Percentiles rank a stretch among this genome's conserved stretches.
Evolutionary conservation across 2,113 vertebrate species (phyloP).

Genomic region (Rana temporaria): DNA sequence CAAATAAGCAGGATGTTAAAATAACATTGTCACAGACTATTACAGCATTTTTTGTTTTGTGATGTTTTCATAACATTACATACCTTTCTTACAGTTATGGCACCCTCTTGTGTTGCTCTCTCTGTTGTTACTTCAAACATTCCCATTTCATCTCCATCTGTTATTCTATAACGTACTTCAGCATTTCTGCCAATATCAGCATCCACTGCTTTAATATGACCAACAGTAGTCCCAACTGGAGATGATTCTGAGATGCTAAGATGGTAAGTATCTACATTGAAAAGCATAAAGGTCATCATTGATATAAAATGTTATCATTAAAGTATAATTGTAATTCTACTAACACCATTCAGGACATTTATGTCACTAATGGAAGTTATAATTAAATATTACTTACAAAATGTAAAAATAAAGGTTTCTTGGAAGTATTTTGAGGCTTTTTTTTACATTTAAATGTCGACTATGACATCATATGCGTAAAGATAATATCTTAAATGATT

Average conservation of each 20-base stretch:
- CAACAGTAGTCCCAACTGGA: slow-evolving; percentile 74
- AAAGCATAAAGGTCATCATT: slow-evolving; percentile 57
- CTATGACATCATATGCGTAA: background rate
- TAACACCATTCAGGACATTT: slow-evolving; percentile 1
- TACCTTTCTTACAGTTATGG: slow-evolving; percentile 81
- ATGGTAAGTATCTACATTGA: slow-evolving; percentile 73
- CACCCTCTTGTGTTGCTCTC: slow-evolving; percentile 78
- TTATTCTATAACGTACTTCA: slow-evolving; percentile 79
- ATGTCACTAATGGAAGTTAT: slow-evolving; percentile 6
- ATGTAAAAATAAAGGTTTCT: background rate
- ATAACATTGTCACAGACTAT: background rate
- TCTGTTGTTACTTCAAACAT: slow-evolving; percentile 81
- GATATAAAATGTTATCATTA: slow-evolving; percentile 7
- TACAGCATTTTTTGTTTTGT: background rate
- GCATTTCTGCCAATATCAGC: slow-evolving; percentile 81
- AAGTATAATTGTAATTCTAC: background rate
- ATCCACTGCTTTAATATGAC: slow-evolving; percentile 79
- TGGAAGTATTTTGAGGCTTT: background rate
- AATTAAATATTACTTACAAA: slow-evolving; percentile 1
- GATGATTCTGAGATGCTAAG: slow-evolving; percentile 78
- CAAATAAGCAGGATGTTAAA: too few relatives aligned
- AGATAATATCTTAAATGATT: too few relatives aligned
- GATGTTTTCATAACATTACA: background rate
- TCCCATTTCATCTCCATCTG: slow-evolving; percentile 78
- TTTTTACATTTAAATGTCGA: background rate